phyloP scores from a whole-genome alignment of 92 coral and sea anemone genomes.

The Virgularia gustaviana region DNA sequence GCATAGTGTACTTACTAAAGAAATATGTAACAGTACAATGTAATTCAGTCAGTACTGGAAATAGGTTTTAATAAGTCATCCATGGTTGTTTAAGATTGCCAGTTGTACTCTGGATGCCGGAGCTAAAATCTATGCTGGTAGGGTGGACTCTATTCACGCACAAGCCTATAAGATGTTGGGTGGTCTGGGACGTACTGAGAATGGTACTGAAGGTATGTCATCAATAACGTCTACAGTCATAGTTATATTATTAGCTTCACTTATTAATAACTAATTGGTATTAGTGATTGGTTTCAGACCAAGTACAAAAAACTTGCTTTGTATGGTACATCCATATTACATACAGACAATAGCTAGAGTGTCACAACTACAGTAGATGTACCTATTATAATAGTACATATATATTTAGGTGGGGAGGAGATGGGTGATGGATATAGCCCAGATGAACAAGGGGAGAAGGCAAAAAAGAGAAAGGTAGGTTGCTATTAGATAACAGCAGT shows the following conservation, averaged over 20 bases:
- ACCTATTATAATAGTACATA: no score
- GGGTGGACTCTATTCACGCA: conserved; percentile 93
- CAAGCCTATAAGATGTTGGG: conserved; percentile 96
- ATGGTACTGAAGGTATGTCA: conserved; percentile 57
- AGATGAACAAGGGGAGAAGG: conserved; percentile 50
- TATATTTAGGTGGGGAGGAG: no score
- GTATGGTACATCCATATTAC: neutral
- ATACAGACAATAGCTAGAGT: neutral
- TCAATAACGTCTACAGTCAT: neutral
- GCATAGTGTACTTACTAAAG: neutral
- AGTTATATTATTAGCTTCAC: neutral
- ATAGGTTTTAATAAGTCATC: no score
- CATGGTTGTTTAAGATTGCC: conserved; percentile 57
- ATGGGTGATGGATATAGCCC: conserved; percentile 30
- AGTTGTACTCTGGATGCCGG: conserved; percentile 96
- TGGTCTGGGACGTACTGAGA: conserved; percentile 88
- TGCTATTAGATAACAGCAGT: neutral
- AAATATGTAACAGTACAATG: neutral
- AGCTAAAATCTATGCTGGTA: conserved; percentile 96
- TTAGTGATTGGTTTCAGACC: neutral
- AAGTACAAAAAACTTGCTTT: neutral
- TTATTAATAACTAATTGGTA: neutral
- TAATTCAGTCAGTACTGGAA: neutral
- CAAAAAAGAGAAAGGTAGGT: conserved; percentile 71
- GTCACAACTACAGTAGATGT: no score